Evolutionary conservation across 2,888 invertebrate species (phyloP).

Genomic region (Thumatha senex): DNA sequence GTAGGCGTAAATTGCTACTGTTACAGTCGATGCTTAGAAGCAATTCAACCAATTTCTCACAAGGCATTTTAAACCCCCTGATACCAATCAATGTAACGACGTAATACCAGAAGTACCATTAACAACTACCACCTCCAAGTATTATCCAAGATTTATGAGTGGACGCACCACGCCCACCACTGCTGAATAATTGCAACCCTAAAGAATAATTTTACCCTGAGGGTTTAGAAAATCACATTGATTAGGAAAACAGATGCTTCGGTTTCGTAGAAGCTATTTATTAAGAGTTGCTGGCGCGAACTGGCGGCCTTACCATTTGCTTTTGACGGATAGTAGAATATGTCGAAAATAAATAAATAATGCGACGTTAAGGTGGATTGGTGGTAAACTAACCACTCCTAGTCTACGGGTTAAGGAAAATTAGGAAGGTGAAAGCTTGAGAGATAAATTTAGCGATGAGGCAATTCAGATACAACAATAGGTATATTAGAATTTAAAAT

Average conservation of each 20-base stretch:
- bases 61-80: background rate
- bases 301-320: constrained; percentile 33
- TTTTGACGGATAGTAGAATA: background rate
- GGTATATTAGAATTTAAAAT: too few species aligned
- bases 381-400: too few species aligned
- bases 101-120: constrained; percentile 6
- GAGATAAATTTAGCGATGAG: too few species aligned
- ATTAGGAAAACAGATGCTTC: constrained; percentile 53
- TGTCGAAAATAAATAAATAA: too few species aligned
- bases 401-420: too few species aligned
- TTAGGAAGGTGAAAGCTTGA: too few species aligned
- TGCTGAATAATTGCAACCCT: constrained; percentile 44
- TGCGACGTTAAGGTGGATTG: too few species aligned
- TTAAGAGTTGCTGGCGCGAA: constrained; percentile 40
- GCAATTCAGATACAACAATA: too few species aligned
- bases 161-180: constrained; percentile 31
- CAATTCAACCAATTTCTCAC: background rate
- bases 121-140: constrained; percentile 24
- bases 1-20: background rate
- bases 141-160: constrained; percentile 44
- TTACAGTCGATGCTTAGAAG: background rate
- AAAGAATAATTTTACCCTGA: constrained; percentile 42
- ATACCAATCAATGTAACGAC: constrained; percentile 19
- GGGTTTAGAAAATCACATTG: constrained; percentile 50
- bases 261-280: constrained; percentile 40